Evolutionary conservation across 2,113 vertebrate species (phyloP), one percentile per base, ranked within the genome.

Genomic region (Amphiprion ocellaris): DNA sequence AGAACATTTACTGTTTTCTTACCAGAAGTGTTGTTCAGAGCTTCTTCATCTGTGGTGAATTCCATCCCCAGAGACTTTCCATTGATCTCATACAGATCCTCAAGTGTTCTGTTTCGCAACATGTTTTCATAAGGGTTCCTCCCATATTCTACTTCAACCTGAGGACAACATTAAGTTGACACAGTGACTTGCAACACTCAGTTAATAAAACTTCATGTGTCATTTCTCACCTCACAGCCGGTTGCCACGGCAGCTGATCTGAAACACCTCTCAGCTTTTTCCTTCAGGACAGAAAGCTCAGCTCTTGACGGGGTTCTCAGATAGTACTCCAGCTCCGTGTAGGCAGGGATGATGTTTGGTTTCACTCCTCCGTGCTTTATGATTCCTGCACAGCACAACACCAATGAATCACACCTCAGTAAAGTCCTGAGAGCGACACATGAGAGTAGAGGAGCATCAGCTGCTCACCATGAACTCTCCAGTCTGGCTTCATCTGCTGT

Each of bases 331-430:
- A 97, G 92, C 62, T 97, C 96, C 63, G 94, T 93, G 84, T 96
- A 97, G 81, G 94, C 96, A 60, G 97, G 96, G 91, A 97, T 96
- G 90, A 97, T 97, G 87, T 97, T 97, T 72, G 97, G 95, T 79
- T 96, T 97, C 81, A 96, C 89, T 19, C 97, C 96, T 79, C 96
- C 96, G 49, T 96, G 95, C 92, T 95, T 96, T 89, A 97, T 97
- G 86, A 97, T 83, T 69, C 96, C 96, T 97, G 89, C 86, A 87
- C 68, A 92, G 64, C 24, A 78, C 58, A 75, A 54, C 14, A 67
- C 0, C 21, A n/a, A 21, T 52, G 14, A 49, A 17, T 5, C 15
- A 46, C 16, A 53, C 24, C 44, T 64, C 4, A 9, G 3, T 52
- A 0, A 75, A 10, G 4, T 58, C 44, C n/a, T 23, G 26, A 60